phyloP scores from a whole-genome alignment of 2,888 invertebrate species.

The Andrena marginata region DNA sequence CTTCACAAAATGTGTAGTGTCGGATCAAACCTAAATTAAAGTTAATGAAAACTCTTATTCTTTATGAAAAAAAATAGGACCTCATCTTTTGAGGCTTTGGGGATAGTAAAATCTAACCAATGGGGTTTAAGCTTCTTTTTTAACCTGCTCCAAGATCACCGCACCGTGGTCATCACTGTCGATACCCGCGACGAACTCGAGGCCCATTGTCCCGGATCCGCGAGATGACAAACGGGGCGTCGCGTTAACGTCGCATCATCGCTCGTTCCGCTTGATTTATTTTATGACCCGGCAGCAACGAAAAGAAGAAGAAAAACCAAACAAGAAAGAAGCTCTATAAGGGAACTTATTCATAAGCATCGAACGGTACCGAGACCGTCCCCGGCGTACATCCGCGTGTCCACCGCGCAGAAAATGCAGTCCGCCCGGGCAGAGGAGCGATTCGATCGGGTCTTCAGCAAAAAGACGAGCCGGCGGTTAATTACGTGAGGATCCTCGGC shows the following conservation, averaged over 20 bases:
- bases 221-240: conserved; percentile 41
- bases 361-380: conserved; percentile 52
- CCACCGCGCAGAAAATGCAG: conserved; percentile 11
- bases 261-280: conserved; percentile 59
- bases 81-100: too few relatives aligned
- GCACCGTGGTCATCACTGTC: conserved; percentile 1
- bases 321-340: background rate
- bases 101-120: too few relatives aligned
- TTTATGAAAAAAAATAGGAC: too few relatives aligned
- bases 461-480: conserved; percentile 42
- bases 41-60: too few relatives aligned
- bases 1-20: too few relatives aligned
- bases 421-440: background rate
- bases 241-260: conserved; percentile 56
- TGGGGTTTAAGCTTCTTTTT: too few relatives aligned
- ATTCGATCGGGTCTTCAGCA: background rate
- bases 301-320: conserved; percentile 22
- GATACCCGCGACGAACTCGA: conserved; percentile 28
- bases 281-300: conserved; percentile 61
- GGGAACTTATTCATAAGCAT: conserved; percentile 37
- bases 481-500: conserved; percentile 54
- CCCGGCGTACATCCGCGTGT: background rate
- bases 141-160: background rate
- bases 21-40: too few relatives aligned
- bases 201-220: conserved; percentile 31